Evolutionary conservation across 2,113 vertebrate genomes (phyloP), one percentile per base, ranked within the genome.

Genomic region (Furnarius figulus): DNA sequence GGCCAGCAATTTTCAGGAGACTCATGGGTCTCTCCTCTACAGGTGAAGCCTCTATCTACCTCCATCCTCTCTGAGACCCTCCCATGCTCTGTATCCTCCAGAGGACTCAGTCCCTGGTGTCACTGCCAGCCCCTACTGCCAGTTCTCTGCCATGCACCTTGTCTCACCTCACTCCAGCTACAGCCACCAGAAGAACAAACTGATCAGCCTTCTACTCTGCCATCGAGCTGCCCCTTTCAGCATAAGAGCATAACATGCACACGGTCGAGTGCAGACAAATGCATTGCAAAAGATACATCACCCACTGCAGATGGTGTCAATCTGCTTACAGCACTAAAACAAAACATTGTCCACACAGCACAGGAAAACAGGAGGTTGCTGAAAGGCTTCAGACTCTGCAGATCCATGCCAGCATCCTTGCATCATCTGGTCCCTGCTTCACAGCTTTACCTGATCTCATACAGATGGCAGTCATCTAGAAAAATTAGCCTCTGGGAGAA

Each of bases 341-440:
- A 12, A 44, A 65, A 78, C n/a, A 55, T 87, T n/a, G 39, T 8
- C 35, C 33, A n/a, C 0, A 0, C 65, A 65, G 22, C 15, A 20
- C 81, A 27, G 58, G 66, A 70, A 75, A 75, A 14, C 18, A 63
- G 28, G 14, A 78, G n/a, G 16, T 24, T 76, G 39, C 55, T 62
- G 66, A 39, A 71, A 89, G 46, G 49, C 12, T 76, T 68, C 39
- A 30, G 28, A 47, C n/a, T 89, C 68, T 55, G 46, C 23, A 87
- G 67, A 77, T 47, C 6, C 18, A 61, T 21, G 28, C 19, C 89
- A 90, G 6, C 33, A 56, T 47, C 18, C 8, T 33, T 58, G 21
- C 40, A 22, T 67, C 3, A 0, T 37, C 77, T 68, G 15, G 15
- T 72, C 22, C 11, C 9, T 0, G 3, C 30, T 84, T 78, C 74